These are phyloP conservation scores for Lasius fuliginosus DNA, from an alignment of 2,888 invertebrate genomes.

Conservation along the genomic window DNA sequence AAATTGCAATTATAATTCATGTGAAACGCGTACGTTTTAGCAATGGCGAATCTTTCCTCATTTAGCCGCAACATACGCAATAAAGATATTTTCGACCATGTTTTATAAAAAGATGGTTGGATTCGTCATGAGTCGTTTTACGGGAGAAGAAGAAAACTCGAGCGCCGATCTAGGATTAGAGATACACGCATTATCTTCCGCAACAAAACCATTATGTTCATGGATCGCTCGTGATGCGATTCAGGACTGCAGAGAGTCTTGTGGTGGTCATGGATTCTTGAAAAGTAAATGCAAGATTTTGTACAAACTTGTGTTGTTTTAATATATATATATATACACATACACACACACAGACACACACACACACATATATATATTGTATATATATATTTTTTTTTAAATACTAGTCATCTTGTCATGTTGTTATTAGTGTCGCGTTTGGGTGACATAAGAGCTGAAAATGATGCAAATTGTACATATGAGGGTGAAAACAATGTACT, in stretches of 20 bases:
- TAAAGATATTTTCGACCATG: slow-evolving; percentile 89
- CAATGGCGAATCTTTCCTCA: slow-evolving; percentile 93
- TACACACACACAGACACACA: too few species aligned
- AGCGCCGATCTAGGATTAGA: slow-evolving; percentile 88
- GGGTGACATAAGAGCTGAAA: slow-evolving; percentile 92
- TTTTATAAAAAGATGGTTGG: slow-evolving; percentile 87
- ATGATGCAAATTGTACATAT: slow-evolving; percentile 96
- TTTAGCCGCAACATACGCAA: slow-evolving; percentile 90
- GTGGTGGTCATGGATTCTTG: slow-evolving; percentile 98
- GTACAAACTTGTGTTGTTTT: not conserved
- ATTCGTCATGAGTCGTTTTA: slow-evolving; percentile 82
- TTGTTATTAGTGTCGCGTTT: slow-evolving; percentile 89
- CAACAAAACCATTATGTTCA: slow-evolving; percentile 92
- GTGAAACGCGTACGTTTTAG: slow-evolving; percentile 85
- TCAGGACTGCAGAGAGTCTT: slow-evolving; percentile 97
- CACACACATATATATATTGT: too few species aligned
- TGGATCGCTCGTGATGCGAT: slow-evolving; percentile 96
- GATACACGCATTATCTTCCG: slow-evolving; percentile 92
- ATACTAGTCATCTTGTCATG: not conserved
- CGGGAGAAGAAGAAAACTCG: slow-evolving; percentile 77
- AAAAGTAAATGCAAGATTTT: slow-evolving; percentile 87
- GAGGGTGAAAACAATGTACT: slow-evolving; percentile 97
- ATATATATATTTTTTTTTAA: not conserved
- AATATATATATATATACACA: not conserved
- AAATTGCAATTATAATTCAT: not conserved